phyloP scores from a whole-genome alignment of 2,113 vertebrate species.

The Felis chaus region DNA sequence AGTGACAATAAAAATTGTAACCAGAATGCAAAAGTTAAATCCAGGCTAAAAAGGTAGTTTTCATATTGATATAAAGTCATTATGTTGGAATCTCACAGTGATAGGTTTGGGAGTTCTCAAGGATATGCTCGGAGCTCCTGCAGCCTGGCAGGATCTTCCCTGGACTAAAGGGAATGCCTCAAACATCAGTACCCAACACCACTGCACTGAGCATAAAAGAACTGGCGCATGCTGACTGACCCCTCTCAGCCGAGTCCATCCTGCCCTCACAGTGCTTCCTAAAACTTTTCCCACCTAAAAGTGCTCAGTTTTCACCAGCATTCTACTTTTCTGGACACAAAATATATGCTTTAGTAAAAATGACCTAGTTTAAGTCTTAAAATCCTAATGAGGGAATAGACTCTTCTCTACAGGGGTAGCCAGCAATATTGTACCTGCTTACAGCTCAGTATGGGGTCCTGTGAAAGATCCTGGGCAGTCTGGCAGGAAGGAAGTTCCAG shows the following conservation, averaged over 20 bases:
- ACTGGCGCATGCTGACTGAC: fast-evolving
- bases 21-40: not conserved
- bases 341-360: not conserved
- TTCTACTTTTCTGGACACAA: not conserved
- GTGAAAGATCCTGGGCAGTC: not conserved
- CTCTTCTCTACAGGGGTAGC: not conserved
- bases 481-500: fast-evolving
- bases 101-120: not conserved
- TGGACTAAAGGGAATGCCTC: not conserved
- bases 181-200: not conserved
- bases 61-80: not conserved
- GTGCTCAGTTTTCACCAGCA: not conserved
- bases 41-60: not conserved
- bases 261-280: not conserved
- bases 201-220: not conserved
- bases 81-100: not conserved
- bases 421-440: not conserved
- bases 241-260: no score
- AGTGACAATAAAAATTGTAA: not conserved
- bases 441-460: fast-evolving
- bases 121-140: not conserved
- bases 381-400: not conserved
- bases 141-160: not conserved
- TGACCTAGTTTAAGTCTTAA: not conserved
- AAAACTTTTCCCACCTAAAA: not conserved